Evolutionary conservation across 2,113 vertebrate genomes (phyloP).

Genomic region (Cricetomys ansorgei): DNA sequence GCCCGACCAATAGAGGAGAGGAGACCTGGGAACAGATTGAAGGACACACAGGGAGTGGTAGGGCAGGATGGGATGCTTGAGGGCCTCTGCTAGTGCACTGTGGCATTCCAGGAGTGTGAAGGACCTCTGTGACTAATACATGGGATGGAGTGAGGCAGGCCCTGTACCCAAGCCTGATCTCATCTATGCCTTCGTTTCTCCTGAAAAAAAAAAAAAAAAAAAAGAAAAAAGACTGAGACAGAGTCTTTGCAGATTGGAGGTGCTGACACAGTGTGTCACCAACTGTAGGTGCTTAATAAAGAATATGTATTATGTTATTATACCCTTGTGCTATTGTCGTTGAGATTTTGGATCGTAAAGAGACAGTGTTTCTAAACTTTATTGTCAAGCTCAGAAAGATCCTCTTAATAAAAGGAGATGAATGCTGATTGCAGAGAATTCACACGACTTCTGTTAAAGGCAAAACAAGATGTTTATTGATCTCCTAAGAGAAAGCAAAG

Average conservation of each 20-base stretch:
- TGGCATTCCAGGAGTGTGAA: not conserved
- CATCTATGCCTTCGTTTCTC: not conserved
- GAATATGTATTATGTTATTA: not conserved
- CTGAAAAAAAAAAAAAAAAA: not conserved
- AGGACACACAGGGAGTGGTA: too few species aligned
- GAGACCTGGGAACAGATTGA: not conserved
- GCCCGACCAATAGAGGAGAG: too few species aligned
- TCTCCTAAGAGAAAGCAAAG: conserved; percentile 63
- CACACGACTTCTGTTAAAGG: conserved; percentile 44
- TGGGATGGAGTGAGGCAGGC: not conserved
- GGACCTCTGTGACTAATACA: not conserved
- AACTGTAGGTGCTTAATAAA: conserved; percentile 30
- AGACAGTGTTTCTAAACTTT: conserved; percentile 6
- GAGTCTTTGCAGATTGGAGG: not conserved
- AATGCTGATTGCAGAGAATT: conserved; percentile 49
- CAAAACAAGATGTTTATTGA: conserved; percentile 62
- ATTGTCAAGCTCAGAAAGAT: conserved; percentile 29
- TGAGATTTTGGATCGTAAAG: conserved; percentile 31
- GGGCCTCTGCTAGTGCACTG: not conserved
- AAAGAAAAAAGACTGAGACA: not conserved
- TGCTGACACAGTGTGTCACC: not conserved
- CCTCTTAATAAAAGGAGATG: conserved; percentile 68
- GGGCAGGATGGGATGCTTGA: not conserved
- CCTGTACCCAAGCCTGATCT: not conserved
- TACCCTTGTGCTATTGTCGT: not conserved